Base-by-base conservation (phyloP, 2,113 vertebrate genomes). In the Ceuthmochares aereus region DNA sequence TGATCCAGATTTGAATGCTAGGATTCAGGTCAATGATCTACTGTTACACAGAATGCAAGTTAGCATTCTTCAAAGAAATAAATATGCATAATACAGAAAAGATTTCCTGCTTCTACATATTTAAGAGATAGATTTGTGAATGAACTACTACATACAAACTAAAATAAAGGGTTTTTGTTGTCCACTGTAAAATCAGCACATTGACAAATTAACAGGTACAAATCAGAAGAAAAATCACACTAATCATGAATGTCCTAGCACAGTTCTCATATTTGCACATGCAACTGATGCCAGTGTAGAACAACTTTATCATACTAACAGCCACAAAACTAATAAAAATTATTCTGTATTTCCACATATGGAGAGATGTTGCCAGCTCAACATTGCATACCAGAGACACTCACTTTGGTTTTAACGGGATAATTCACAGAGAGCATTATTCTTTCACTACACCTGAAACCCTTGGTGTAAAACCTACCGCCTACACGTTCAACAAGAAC, bases 341-440 rank as follows among this genome's bases (percentile, higher is more conserved):
- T n/a, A 66, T 36, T 19, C 22, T 43, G 15, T 17, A 45, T 54
- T 67, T 70, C 42, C 22, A 55, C 4, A 6, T 10, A 12, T 2
- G 30, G 32, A 72, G n/a, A 89, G 52, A 8, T 10, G 29, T 14
- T 55, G 73, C 29, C 59, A 68, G 37, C 7, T 14, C 26, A 52
- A 78, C 60, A 36, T 0, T 32, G 23, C 13, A 7, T 4, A 54
- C 11, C 29, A 58, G 62, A 1, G 6, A 42, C 2, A 21, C 4
- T 43, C 51, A 4, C 16, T 75, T 36, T 47, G n/a, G 27, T 40
- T 83, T 78, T 36, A 40, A 92, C 3, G 4, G 47, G 43, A 2
- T 42, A 45, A 69, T 25, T 67, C n/a, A 25, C 3, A 62, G 58
- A 20, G 4, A 7, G 9, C 21, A 11, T 9, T 26, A 22, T 32